phyloP scores from a whole-genome alignment of 2,888 invertebrate species.

The Metellina segmentata region DNA sequence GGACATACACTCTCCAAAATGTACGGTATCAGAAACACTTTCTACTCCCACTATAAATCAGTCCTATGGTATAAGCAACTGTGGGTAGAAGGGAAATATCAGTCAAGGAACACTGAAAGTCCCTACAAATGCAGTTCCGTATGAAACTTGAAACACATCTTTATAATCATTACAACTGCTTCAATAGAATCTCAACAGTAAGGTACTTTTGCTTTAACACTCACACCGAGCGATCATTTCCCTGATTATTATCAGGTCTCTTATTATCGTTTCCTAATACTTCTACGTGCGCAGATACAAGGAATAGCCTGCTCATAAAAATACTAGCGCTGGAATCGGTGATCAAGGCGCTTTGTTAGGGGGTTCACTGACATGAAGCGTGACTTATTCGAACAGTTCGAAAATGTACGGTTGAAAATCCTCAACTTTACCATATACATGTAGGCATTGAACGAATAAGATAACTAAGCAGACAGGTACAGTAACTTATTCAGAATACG shows the following conservation, averaged over 20 bases:
- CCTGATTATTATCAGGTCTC: neutral
- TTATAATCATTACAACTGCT: neutral
- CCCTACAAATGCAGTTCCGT: too few species aligned
- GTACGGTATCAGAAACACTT: too few species aligned
- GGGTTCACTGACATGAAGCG: neutral
- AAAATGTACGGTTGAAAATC: neutral
- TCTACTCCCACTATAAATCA: too few species aligned
- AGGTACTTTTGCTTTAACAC: neutral
- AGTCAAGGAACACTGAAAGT: too few species aligned
- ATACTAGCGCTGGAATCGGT: neutral
- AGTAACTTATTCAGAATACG: too few species aligned
- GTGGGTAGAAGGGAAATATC: too few species aligned
- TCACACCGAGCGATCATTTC: neutral
- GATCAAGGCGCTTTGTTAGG: neutral
- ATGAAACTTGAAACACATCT: neutral
- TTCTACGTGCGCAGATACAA: neutral
- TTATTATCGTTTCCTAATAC: neutral
- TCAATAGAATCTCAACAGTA: neutral
- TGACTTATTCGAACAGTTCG: neutral
- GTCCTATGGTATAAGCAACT: too few species aligned
- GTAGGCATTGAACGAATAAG: too few species aligned
- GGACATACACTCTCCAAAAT: too few species aligned
- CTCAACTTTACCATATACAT: too few species aligned
- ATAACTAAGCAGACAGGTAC: too few species aligned
- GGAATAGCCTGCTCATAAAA: neutral